These are phyloP conservation scores for Patella ulyssiponensis DNA, from an alignment of 2,888 invertebrate species.

Conservation along the genomic window DNA sequence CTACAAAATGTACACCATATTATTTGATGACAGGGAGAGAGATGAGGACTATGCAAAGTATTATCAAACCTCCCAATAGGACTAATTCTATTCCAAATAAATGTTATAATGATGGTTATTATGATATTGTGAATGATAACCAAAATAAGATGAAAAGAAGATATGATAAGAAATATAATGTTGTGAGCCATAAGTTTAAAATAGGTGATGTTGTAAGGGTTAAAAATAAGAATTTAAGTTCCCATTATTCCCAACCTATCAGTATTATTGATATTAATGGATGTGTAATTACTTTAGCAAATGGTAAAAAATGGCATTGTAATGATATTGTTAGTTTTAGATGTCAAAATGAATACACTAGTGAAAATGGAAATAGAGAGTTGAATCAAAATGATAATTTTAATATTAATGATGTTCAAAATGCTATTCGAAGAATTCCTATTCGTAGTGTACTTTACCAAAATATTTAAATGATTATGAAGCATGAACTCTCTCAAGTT, in stretches of 20 bases:
- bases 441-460: neutral
- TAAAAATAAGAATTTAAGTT: neutral
- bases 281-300: neutral
- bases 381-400: neutral
- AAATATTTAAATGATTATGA: neutral
- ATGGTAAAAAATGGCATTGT: conserved; percentile 14
- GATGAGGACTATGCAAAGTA: neutral
- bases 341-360: neutral
- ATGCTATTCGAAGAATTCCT: neutral
- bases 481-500: too few relatives aligned
- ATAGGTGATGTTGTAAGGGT: neutral
- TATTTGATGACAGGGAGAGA: neutral
- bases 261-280: conserved; percentile 9
- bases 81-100: neutral
- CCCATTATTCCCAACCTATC: conserved; percentile 5
- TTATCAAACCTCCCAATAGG: neutral
- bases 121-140: neutral
- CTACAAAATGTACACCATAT: neutral
- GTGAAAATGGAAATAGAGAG: neutral
- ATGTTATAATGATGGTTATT: neutral
- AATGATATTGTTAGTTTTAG: neutral
- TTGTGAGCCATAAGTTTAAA: conserved; percentile 5
- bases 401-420: neutral
- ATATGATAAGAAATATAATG: neutral
- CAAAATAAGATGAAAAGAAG: neutral